Base-by-base conservation (phyloP, 2,797 vertebrate species). In the Molossus alvarezi region DNA sequence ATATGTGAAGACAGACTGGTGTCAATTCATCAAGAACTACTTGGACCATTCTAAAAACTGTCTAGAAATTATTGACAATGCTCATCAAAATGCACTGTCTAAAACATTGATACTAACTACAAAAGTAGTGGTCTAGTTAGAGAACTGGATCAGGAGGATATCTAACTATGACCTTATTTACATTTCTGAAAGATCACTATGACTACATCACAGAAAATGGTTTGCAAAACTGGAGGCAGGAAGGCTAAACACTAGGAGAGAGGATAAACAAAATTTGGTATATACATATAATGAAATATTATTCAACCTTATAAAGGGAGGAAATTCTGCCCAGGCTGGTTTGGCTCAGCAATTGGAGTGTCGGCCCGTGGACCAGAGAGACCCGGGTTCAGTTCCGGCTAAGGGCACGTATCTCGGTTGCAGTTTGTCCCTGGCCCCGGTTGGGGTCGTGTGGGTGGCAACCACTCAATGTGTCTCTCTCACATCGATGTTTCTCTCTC, bases 141-240 rank as follows among this genome's bases (percentile, higher is more conserved):
- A 69, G 23, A 79, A 75, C 21, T 41, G 51, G 11, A 14, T n/a
- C 13, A 17, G 20, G 9, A 77, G 29, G 65, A 53, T 27, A 29
- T 60, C 53, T 93, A 73, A 67, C 51, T 57, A 75, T 9, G 51
- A 67, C 64, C 14, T 53, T 33, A 55, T 18, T 15, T 60, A 58
- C 60, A 67, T 85, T 86, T 93, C 45, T 48, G 65, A 81, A 91
- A 80, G 72, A 87, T 17, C 65, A 71, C 29, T 88, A 58, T 27
- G 33, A 76, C 23, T 83, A 17, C 29, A 62, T 37, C 29, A 88
- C 55, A 15, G 13, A 84, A 75, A 75, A 67, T 48, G 27, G 33
- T 25, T 27, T 75, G 6, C n/a, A 79, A 95, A 77, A 90, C 27
- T 33, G 41, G 20, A 94, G 14, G 41, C 60, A 71, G 62, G 25